Percentiles rank a stretch among this genome's conserved stretches.
These are phyloP conservation scores for Masnerella sp. DNA, from an alignment of 2,888 invertebrate species.

Conservation along the genomic window DNA sequence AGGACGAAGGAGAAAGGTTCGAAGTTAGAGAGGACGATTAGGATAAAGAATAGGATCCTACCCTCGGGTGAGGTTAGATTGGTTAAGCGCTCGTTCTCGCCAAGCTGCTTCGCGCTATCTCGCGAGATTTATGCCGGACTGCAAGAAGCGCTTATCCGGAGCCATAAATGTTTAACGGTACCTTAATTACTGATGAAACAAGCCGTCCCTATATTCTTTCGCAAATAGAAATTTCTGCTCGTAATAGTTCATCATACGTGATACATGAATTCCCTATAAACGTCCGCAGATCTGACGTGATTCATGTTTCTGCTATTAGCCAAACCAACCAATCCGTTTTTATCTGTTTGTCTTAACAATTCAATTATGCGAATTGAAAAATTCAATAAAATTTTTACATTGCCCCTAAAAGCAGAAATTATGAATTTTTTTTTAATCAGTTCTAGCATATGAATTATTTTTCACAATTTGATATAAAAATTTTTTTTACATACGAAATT, in stretches of 20 bases:
- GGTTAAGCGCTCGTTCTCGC: conserved; percentile 53
- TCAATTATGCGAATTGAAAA: conserved; percentile 21
- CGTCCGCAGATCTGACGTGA: conserved; percentile 7
- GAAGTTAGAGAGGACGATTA: conserved; percentile 36
- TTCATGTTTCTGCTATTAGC: conserved; percentile 32
- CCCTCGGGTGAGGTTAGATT: conserved; percentile 60
- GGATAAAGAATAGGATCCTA: conserved; percentile 49
- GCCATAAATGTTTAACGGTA: conserved; percentile 62
- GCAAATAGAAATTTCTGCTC: conserved; percentile 51
- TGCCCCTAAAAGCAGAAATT: not conserved
- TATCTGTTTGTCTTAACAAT: conserved; percentile 22
- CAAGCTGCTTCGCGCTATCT: conserved; percentile 33
- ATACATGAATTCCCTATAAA: conserved; percentile 27
- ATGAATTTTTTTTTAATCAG: not conserved
- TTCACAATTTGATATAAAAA: no score
- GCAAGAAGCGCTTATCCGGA: conserved; percentile 55
- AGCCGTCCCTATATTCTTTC: conserved; percentile 52
- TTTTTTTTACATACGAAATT: no score
- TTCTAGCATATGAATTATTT: no score
- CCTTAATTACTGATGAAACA: conserved; percentile 63
- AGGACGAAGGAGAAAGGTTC: conserved; percentile 34
- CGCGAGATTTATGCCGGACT: conserved; percentile 60
- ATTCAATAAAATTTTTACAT: no score
- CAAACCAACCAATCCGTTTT: conserved; percentile 4
- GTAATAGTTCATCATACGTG: conserved; percentile 38